Conservation (phyloP, 2,797 vertebrate species). For the Brachyrhaphis roseni region DNA sequence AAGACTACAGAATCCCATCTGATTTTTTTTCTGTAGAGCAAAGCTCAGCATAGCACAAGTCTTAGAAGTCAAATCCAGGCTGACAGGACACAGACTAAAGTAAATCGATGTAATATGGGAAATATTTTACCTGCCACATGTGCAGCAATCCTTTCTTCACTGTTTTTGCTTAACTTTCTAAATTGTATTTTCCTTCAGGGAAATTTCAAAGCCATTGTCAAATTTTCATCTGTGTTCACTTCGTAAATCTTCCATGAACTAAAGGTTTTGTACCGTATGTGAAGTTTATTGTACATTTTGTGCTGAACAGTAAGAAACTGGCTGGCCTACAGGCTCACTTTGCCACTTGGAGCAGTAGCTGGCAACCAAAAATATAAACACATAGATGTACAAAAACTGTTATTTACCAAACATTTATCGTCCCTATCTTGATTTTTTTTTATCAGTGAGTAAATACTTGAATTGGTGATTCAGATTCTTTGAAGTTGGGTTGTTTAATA, state of each 20-base stretch:
- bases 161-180: neutral
- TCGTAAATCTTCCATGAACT: neutral
- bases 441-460: neutral
- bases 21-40: constrained; percentile 31
- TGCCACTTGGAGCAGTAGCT: neutral
- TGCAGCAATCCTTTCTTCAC: constrained; percentile 4
- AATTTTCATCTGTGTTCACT: neutral
- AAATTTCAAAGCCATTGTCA: neutral
- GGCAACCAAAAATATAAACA: neutral
- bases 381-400: neutral
- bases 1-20: constrained; percentile 48
- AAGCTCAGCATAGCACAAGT: constrained; percentile 43
- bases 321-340: neutral
- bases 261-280: neutral
- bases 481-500: neutral
- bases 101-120: constrained; percentile 14
- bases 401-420: neutral
- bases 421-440: neutral
- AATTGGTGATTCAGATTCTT: neutral
- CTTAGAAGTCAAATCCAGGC: constrained; percentile 30
- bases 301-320: neutral
- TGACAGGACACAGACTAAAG: constrained; percentile 13
- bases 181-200: neutral
- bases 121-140: constrained; percentile 14
- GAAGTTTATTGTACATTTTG: neutral